Conservation (phyloP, 2,797 vertebrate genomes). For the Enteromius viviparus region DNA sequence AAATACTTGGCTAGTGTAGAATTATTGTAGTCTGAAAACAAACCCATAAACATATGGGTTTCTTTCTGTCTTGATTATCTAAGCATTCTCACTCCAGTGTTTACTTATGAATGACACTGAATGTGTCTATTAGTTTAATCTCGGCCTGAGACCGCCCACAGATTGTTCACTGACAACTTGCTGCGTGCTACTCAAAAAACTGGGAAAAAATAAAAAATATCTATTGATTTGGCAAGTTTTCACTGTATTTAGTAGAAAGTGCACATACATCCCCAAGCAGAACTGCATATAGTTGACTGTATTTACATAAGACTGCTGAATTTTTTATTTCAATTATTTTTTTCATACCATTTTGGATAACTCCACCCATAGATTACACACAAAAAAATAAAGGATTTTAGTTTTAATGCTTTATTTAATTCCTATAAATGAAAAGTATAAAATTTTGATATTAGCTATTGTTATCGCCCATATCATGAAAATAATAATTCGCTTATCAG, state of each 20-base stretch:
- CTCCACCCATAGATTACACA: no score
- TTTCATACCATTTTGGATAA: no score
- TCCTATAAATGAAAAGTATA: background rate
- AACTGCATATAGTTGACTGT: no score
- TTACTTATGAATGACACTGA: constrained; percentile 6
- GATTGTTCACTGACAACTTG: constrained; percentile 7
- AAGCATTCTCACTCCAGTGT: background rate
- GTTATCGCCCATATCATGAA: background rate
- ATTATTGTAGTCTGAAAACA: constrained; percentile 19
- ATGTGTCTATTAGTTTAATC: constrained; percentile 19
- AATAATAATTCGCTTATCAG: background rate
- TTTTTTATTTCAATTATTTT: no score
- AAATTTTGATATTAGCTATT: background rate
- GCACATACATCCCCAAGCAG: no score
- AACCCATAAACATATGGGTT: constrained; percentile 2
- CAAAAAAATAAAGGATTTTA: background rate
- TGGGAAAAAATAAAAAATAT: no score
- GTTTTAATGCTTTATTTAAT: background rate
- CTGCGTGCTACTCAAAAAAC: background rate
- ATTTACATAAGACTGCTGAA: no score
- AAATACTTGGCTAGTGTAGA: constrained; percentile 26
- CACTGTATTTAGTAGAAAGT: no score
- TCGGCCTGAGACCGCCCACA: background rate
- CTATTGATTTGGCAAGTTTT: no score
- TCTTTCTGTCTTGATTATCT: background rate